Evolutionary conservation across 1,140 invertebrate genomes (phyloP), one percentile per base, ranked within the genome.

Genomic region (Drosophila chauvacae): DNA sequence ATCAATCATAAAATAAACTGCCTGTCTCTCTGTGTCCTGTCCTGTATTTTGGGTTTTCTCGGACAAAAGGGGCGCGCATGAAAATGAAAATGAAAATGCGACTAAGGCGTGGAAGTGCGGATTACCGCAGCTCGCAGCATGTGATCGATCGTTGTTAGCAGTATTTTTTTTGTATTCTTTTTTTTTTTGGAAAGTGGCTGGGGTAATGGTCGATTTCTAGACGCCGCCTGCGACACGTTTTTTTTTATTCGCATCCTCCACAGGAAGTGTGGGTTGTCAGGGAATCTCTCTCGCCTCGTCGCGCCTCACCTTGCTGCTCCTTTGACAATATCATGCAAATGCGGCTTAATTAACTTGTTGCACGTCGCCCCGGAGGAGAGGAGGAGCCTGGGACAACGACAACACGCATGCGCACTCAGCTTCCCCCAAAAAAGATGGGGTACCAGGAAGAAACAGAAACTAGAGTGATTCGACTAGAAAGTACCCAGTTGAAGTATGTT

Each of bases 1-100:
- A 90, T 90, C 85, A 90, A 90, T 90, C 85, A 90, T 90, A 90
- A 90, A 90, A 81, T 88, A 88, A 88, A 88, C 80, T 90, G 84
- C 85, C 80, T 88, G 82, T 85, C 77, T 53, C 45, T 48, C 45
- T 63, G 69, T 63, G 62, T 59, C 28, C 53, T 45, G 44, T 79
- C 63, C 68, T 61, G 61, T 80, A 50, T 78, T 75, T 87, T 79
- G 83, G 74, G 80, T 47, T 35, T 50, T 28, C 57, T 58, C 37
- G 44, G 72, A 73, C 81, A 85, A 80, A 88, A 90, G 81, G 85
- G 81, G 78, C 77, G 84, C 74, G 82, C 74, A 70, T 88, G 83
- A 87, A 87, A 87, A 87, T 87, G 83, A 70, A 77, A 69, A 77
- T 87, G 80, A 90, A 88, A 88, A 88, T 88, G 85, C 85, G 81